Percentiles rank a stretch among this genome's conserved stretches.
These are phyloP conservation scores for Salvelinus sp. DNA, from an alignment of 2,113 vertebrate genomes.

Conservation along the genomic window DNA sequence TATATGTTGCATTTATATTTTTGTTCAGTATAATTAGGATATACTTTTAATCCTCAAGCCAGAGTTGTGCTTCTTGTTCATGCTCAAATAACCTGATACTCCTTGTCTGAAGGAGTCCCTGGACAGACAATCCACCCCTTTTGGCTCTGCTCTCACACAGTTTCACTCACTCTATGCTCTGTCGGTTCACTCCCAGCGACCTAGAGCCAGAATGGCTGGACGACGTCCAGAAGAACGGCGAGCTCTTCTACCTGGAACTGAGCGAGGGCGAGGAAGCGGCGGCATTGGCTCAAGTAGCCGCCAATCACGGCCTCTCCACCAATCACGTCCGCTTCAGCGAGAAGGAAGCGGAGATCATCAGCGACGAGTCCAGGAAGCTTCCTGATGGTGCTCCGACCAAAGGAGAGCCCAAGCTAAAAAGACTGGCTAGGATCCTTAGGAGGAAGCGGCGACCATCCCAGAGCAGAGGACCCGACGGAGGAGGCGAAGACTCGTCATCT, in stretches of 20 bases:
- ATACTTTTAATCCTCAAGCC: too few species aligned
- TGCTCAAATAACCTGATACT: background rate
- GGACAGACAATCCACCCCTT: background rate
- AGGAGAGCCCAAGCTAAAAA: slow-evolving; percentile 78
- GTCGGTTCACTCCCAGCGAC: slow-evolving; percentile 74
- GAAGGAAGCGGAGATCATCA: slow-evolving; percentile 87
- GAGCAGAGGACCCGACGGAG: slow-evolving; percentile 52
- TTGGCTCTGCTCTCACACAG: background rate
- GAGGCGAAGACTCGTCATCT: slow-evolving; percentile 37
- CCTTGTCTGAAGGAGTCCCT: background rate
- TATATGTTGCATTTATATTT: too few species aligned
- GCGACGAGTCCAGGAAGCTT: slow-evolving; percentile 70
- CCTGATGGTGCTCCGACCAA: slow-evolving; percentile 53
- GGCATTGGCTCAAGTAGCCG: slow-evolving; percentile 66
- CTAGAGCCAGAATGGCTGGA: slow-evolving; percentile 94
- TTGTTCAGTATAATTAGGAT: too few species aligned
- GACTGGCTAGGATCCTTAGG: slow-evolving; percentile 82
- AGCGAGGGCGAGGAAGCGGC: slow-evolving; percentile 90
- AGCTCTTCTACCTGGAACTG: slow-evolving; percentile 94
- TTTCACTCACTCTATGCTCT: background rate
- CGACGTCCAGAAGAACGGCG: slow-evolving; percentile 90
- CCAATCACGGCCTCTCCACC: slow-evolving; percentile 71
- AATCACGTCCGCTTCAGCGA: slow-evolving; percentile 91
- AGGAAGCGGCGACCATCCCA: slow-evolving; percentile 68
- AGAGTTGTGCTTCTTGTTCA: too few species aligned